Evolutionary conservation across 2,113 vertebrate species (phyloP).

Genomic region (Paraplagusia blochii): DNA sequence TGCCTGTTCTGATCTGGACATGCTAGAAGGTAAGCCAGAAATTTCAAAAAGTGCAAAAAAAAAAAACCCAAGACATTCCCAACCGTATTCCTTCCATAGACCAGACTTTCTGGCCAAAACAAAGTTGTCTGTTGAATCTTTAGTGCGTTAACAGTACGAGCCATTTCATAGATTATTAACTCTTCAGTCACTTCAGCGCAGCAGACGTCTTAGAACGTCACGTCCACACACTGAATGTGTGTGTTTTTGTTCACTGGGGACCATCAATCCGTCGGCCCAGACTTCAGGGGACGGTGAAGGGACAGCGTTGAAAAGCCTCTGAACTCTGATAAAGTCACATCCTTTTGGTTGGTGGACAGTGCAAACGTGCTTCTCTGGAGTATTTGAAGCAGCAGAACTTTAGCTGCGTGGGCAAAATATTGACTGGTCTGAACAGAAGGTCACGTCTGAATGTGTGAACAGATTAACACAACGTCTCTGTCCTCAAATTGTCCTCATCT

Average conservation of each 20-base stretch:
- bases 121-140: slow-evolving; percentile 35
- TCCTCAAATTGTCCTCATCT: no score
- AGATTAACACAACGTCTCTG: no score
- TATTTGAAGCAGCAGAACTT: no score
- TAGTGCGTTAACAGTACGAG: slow-evolving; percentile 72
- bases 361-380: slow-evolving; percentile 44
- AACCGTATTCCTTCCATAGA: slow-evolving; percentile 55
- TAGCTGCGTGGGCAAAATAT: no score
- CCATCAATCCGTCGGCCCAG: slow-evolving; percentile 20
- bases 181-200: slow-evolving; percentile 25
- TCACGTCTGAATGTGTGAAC: no score
- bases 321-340: slow-evolving; percentile 59
- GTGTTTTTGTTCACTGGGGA: neutral
- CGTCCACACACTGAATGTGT: neutral
- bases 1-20: slow-evolving; percentile 46
- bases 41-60: slow-evolving; percentile 69
- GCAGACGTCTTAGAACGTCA: slow-evolving; percentile 19
- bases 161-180: slow-evolving; percentile 70
- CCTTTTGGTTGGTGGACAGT: slow-evolving; percentile 63
- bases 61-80: no score
- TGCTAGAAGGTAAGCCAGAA: slow-evolving; percentile 63
- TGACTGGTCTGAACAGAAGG: no score
- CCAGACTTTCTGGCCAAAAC: slow-evolving; percentile 39
- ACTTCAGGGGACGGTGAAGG: slow-evolving; percentile 32
- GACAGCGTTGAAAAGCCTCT: slow-evolving; percentile 40